These are phyloP conservation scores for Anguilla marmorata DNA, from an alignment of 2,797 vertebrate genomes.

Conservation along the genomic window DNA sequence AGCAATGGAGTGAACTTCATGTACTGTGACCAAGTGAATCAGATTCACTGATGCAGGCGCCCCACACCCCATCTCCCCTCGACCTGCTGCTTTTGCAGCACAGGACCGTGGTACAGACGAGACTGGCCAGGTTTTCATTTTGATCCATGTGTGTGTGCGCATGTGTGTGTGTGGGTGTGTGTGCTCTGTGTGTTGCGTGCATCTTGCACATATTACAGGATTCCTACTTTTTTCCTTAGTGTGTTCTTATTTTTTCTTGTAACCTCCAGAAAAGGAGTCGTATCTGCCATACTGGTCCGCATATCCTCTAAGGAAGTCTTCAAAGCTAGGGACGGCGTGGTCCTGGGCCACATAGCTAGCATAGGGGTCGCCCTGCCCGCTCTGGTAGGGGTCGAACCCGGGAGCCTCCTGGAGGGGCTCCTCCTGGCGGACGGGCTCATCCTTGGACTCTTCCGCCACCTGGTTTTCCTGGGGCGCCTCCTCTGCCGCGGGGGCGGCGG, in stretches of 20 bases:
- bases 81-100: constrained; percentile 12
- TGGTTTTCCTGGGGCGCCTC: constrained; percentile 42
- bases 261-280: constrained; percentile 4
- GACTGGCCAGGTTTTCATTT: constrained; percentile 4
- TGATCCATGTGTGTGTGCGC: not conserved
- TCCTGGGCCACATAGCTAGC: constrained; percentile 40
- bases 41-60: constrained; percentile 22
- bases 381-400: constrained; percentile 2
- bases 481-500: constrained; percentile 36
- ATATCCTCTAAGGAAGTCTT: constrained; percentile 67
- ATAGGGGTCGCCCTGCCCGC: constrained; percentile 43
- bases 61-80: not conserved
- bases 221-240: not conserved
- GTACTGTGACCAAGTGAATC: constrained; percentile 36
- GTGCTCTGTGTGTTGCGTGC: constrained; percentile 32
- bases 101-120: not conserved
- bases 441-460: not conserved
- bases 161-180: constrained; percentile 17
- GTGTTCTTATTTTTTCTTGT: constrained; percentile 57
- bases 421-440: not conserved
- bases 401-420: constrained; percentile 18
- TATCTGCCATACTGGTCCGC: constrained; percentile 52
- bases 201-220: constrained; percentile 13
- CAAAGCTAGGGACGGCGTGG: constrained; percentile 55
- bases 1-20: constrained; percentile 34